These are phyloP conservation scores for human DNA, from an alignment of 2,113 vertebrate species.

Conservation along the genomic window GRCh38 chr3:21778501-21779000, in stretches of 20 bases:
- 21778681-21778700: neutral
- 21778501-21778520: constrained; percentile 50
- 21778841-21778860: constrained; percentile 58
- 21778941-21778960: constrained; percentile 35
- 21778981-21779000: neutral
- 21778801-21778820: constrained; percentile 44
- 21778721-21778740: neutral
- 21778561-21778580: constrained; percentile 42
- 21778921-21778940: constrained; percentile 66
- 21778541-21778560: neutral
- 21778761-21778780: constrained; percentile 59
- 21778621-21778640: neutral
- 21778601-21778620: neutral
- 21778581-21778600: neutral
- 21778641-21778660: constrained; percentile 45
- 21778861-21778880: constrained; percentile 57
- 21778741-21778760: constrained; percentile 2
- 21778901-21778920: constrained; percentile 68
- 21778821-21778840: constrained; percentile 66
- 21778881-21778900: constrained; percentile 56
- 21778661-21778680: constrained; percentile 20
- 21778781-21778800: neutral
- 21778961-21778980: neutral
- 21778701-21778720: constrained; percentile 2
- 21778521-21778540: constrained; percentile 58